Evolutionary conservation across 1,140 invertebrate species (phyloP).

Genomic region (Eueides isabella): DNA sequence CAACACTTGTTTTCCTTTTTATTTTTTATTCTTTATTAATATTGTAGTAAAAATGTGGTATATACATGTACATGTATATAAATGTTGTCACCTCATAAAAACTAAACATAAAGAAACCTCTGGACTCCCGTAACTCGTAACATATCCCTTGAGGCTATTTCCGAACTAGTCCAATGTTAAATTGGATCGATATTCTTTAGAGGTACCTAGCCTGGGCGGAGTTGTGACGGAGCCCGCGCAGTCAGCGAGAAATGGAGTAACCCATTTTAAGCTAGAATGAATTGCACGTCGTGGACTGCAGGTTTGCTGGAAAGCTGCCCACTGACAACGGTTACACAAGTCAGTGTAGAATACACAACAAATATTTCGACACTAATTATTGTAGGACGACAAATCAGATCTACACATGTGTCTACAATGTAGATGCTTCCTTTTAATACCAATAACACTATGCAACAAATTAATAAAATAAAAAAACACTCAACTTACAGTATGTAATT

Average conservation of each 20-base stretch:
- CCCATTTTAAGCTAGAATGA: slow-evolving; percentile 77
- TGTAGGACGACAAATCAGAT: neutral
- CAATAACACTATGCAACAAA: no score
- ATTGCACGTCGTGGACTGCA: slow-evolving; percentile 71
- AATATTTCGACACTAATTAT: neutral
- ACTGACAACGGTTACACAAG: slow-evolving; percentile 50
- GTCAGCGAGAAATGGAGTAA: slow-evolving; percentile 74
- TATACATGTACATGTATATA: slow-evolving; percentile 4
- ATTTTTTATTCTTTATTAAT: no score
- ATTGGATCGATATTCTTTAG: slow-evolving; percentile 45
- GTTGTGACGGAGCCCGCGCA: slow-evolving; percentile 63
- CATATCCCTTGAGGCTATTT: slow-evolving; percentile 36
- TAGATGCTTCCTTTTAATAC: no score
- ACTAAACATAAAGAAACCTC: slow-evolving; percentile 23
- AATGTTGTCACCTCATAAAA: slow-evolving; percentile 8
- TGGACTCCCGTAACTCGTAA: slow-evolving; percentile 21
- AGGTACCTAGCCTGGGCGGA: slow-evolving; percentile 45
- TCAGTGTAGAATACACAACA: neutral
- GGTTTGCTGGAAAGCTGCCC: slow-evolving; percentile 70
- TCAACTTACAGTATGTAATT: no score
- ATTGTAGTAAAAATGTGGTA: no score
- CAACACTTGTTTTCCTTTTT: no score
- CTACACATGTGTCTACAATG: no score
- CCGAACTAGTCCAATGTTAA: slow-evolving; percentile 37
- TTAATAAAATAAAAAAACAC: no score